Evolutionary conservation across 2,888 invertebrate species (phyloP), one percentile per base, ranked within the genome.

Genomic region (Heliconius sara): DNA sequence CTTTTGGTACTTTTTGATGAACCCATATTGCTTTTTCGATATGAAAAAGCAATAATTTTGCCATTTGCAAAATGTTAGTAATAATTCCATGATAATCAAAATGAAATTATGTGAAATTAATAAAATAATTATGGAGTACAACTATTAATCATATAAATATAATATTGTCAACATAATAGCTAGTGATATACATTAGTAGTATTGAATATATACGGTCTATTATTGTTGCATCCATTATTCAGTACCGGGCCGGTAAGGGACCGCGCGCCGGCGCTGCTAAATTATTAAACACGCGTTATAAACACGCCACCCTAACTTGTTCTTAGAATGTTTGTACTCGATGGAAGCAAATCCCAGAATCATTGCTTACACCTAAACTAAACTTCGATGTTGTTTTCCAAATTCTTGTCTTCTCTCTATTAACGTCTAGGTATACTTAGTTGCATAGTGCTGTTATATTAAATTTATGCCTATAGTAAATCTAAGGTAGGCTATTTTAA

Each of bases 261-360:
- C 90, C 87, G 88, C 84, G 87, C 87, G 86, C 89, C 88, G 87
- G 84, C 79, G 86, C 91, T 89, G 87, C 91, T 95, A 93, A 93
- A 95, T 93, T 94, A 95, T 95, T 95, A 95, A 95, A 94, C 91
- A 91, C 88, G 87, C 91, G 91, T 94, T 94, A 94, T 92, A 92
- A 90, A 91, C 91, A 91, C 87, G 88, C 91, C 89, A 89, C 91
- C 91, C 92, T 89, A 88, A 90, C 90, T 89, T 90, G 87, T 88
- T 91, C 90, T 85, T 89, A 87, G 87, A 88, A 89, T 89, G 88
- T 89, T 89, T 88, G 86, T 86, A 86, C 87, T 86, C 83, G 85
- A 85, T 87, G 85, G 87, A 84, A 85, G 85, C 86, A 92, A 89
- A 93, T 92, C 73, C 70, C 86, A 85, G 85, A 91, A 92, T 89